Conservation (phyloP, 2,797 vertebrate genomes). For the Gambusia yucatana region DNA sequence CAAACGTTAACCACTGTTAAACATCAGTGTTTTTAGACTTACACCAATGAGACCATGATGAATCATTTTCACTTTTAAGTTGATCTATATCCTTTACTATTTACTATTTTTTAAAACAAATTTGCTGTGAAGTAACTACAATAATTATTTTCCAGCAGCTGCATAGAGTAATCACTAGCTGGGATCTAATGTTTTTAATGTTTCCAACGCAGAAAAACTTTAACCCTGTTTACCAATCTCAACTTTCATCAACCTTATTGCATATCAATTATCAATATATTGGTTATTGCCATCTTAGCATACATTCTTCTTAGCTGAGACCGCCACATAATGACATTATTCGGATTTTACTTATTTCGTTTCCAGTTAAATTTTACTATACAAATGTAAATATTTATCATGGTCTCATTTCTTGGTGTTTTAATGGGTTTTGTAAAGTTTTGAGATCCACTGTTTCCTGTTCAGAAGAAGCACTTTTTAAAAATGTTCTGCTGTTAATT, state of each 20-base stretch:
- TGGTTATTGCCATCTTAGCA: neutral
- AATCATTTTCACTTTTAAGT: neutral
- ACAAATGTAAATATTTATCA: neutral
- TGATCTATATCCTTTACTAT: neutral
- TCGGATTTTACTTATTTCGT: neutral
- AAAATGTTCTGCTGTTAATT: neutral
- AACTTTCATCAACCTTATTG: neutral
- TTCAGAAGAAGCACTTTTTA: neutral
- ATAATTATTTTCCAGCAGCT: neutral
- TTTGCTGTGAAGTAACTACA: neutral
- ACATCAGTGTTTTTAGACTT: neutral
- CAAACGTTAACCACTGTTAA: neutral
- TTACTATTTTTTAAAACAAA: neutral
- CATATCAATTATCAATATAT: neutral
- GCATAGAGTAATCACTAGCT: neutral
- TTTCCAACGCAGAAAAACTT: neutral
- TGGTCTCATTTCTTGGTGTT: conserved; percentile 1
- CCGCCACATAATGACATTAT: neutral
- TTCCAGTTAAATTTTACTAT: neutral
- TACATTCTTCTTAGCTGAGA: neutral
- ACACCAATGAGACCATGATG: neutral
- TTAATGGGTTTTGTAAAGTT: neutral
- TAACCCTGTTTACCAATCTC: neutral
- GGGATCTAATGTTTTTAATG: neutral
- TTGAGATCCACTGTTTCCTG: neutral